phyloP scores from a whole-genome alignment of 2,113 vertebrate species.

The Oryzias woworae region DNA sequence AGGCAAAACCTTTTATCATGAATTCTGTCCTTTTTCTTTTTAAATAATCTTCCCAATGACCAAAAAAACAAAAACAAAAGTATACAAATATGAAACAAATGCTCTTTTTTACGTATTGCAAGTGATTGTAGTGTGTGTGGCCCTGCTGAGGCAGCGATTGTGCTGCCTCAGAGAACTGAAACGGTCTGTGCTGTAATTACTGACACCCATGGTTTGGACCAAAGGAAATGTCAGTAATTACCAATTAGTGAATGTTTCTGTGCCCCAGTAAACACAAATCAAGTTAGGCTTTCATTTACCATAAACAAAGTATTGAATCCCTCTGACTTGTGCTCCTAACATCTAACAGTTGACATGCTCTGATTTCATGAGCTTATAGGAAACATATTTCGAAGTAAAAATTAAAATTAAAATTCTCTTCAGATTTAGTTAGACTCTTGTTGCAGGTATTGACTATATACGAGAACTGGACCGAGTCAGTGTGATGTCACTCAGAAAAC shows the following conservation, averaged over 20 bases:
- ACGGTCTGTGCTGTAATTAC: slow-evolving; percentile 48
- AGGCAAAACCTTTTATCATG: no score
- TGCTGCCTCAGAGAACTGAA: slow-evolving; percentile 37
- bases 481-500: no score
- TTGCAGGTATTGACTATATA: no score
- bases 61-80: background rate
- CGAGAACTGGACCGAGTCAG: no score
- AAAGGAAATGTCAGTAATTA: slow-evolving; percentile 40
- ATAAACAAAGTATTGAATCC: background rate
- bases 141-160: slow-evolving; percentile 41
- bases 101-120: slow-evolving; percentile 17
- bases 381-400: no score
- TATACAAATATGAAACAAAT: background rate
- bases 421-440: no score
- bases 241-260: slow-evolving; percentile 20
- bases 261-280: slow-evolving; percentile 8
- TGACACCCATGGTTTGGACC: slow-evolving; percentile 39
- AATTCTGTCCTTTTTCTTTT: no score
- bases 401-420: no score
- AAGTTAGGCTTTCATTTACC: background rate
- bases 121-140: slow-evolving; percentile 25
- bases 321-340: slow-evolving; percentile 80
- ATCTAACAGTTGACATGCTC: slow-evolving; percentile 76
- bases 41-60: background rate
- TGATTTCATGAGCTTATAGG: no score